Percentiles rank a stretch among this genome's conserved stretches.
Conservation (phyloP, 2,113 vertebrate species). For the Siphamia tubifer region DNA sequence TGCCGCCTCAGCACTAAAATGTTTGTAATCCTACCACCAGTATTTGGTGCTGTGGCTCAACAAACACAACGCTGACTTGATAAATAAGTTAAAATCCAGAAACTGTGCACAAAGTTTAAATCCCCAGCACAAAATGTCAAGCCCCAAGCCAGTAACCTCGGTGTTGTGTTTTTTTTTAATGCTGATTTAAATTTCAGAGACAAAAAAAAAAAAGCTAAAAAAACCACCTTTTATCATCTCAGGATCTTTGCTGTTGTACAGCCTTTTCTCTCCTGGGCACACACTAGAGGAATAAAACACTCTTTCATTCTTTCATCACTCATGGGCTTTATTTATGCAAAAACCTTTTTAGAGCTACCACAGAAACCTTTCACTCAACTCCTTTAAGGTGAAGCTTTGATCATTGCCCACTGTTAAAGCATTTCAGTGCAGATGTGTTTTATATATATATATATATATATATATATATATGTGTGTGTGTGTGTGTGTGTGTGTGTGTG, state of each 20-base stretch:
- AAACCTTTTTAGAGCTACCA: not conserved
- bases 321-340: constrained; percentile 4
- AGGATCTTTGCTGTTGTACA: not conserved
- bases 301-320: constrained; percentile 32
- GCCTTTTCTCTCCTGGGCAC: not conserved
- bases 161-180: not conserved
- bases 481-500: no score
- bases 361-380: not conserved
- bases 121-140: constrained; percentile 15
- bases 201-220: not conserved
- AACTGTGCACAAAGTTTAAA: not conserved
- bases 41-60: no score
- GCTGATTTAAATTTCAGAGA: constrained; percentile 34
- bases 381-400: not conserved
- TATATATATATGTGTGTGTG: no score
- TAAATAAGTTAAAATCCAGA: not conserved
- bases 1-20: no score
- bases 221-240: constrained; percentile 17
- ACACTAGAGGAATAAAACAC: constrained; percentile 11
- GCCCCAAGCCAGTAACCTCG: constrained; percentile 4
- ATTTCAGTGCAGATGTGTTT: not conserved
- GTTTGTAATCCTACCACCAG: no score
- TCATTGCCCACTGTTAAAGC: not conserved
- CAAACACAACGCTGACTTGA: not conserved
- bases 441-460: no score